Conservation (phyloP, 2,888 invertebrate species). For the Ceramica pisi region DNA sequence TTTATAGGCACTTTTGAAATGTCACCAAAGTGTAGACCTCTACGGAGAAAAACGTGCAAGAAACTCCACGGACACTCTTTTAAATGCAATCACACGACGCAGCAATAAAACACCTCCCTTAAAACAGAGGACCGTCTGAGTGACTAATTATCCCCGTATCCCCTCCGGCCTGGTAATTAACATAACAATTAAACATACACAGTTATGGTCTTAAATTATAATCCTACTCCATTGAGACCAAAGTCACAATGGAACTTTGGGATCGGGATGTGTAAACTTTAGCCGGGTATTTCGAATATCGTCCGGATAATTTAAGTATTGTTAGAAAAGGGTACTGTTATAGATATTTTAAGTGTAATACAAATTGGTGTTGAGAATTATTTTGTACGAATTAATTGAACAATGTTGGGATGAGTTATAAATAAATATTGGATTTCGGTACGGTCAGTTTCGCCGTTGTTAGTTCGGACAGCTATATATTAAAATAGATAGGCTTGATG, state of each 20-base stretch:
- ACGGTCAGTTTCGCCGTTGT: not conserved
- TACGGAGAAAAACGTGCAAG: too few species aligned
- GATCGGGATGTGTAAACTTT: conserved; percentile 54
- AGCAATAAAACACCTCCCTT: not conserved
- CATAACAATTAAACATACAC: conserved; percentile 76
- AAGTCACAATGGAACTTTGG: conserved; percentile 60
- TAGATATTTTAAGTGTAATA: conserved; percentile 29
- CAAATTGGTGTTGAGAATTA: conserved; percentile 24
- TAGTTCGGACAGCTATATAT: conserved; percentile 3
- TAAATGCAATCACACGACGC: not conserved
- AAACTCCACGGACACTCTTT: too few species aligned
- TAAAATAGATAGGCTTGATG: conserved; percentile 17
- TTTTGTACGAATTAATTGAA: conserved; percentile 39
- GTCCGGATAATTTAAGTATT: conserved; percentile 38
- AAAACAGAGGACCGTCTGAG: conserved; percentile 48
- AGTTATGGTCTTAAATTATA: conserved; percentile 70
- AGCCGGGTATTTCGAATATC: conserved; percentile 45
- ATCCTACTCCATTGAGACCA: conserved; percentile 62
- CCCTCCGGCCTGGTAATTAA: conserved; percentile 64
- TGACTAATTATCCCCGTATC: conserved; percentile 63
- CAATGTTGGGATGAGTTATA: conserved; percentile 19
- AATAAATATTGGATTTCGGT: conserved; percentile 38
- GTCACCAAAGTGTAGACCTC: too few species aligned
- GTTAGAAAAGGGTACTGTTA: conserved; percentile 35
- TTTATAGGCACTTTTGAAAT: too few species aligned